Base-by-base conservation (phyloP, 2,888 invertebrate species). In the Synanthedon vespiformis region DNA sequence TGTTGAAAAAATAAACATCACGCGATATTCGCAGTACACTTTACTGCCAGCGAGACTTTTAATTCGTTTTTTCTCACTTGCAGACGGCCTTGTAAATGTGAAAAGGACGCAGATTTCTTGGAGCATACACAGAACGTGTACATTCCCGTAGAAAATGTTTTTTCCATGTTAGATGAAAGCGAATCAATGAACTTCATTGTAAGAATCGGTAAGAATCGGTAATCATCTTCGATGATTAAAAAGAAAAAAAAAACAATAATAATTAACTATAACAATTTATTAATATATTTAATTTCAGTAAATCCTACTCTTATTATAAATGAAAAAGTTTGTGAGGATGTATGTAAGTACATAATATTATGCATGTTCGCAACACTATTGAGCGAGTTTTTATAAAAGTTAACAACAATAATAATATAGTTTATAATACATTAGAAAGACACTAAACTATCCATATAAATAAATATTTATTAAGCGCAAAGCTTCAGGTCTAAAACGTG, bases 101-200 rank as follows among this genome's bases (percentile, higher is more conserved):
- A 88, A 60, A 85, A 80, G 59, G 88, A 88, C 56, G 86, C 88
- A 18, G 88, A 88, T 62, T 88, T 88, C 62, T 65, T 88, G 54
- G 88, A 88, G 60, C 82, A 87, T 65, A 87, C 84, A 27, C 88
- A 88, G 63, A 88, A 88, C 61, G 86, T 88, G 62, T 86, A 84
- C 82, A 82, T 88, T 79, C 88, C 88, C 40, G 82, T 88, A 53
- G 88, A 88, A 73, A 88, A 88, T 58, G 77, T 88, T 48, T 85
- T 88, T 62, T 87, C 88, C 22, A 88, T 88, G 88, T 70, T 88
- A 59, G 88, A 88, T 56, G 80, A 80, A 49, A 67, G 62, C 12
- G 86, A 86, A 58, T 63, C 73, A 44, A 72, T 81, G 63, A 87
- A 88, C 60, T 88, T 83, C 59, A 85, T 77, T 51, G 78, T 88